Base-by-base conservation (phyloP, 2,888 invertebrate species). In the Xanthorhoe spadicearia region DNA sequence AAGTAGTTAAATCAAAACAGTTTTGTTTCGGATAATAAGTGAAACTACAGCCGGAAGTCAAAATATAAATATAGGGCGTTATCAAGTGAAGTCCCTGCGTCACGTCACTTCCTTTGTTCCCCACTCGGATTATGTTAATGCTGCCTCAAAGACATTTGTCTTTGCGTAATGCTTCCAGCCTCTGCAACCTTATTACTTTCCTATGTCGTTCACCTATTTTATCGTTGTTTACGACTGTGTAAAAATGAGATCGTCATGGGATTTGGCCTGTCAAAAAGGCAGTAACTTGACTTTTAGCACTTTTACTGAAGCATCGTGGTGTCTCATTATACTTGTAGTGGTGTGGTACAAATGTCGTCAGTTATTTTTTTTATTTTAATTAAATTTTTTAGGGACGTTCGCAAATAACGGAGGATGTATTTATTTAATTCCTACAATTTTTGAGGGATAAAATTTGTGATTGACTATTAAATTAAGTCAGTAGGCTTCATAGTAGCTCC, bases 81-180 rank as follows among this genome's bases (percentile, higher is more conserved):
- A 80, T 80, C 78, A 77, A 73, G 78, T 81, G 85, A 83, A 84
- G 84, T 79, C 76, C 72, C 75, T 78, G 78, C 75, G 80, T 82
- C 82, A 86, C 84, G 85, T 88, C 86, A 87, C 85, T 83, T 85
- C 85, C 86, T 86, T 84, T 88, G 88, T 85, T 81, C 83, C 83
- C 83, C 84, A 83, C 82, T 80, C 77, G 87, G 89, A 91, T 90
- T 92, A 92, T 91, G 90, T 84, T 90, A 92, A 92, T 91, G 84
- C 79, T 81, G 85, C 84, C 84, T 85, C 86, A 76, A 80, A 86
- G 85, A 89, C 89, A 91, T 91, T 91, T 90, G 88, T 90, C 90
- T 90, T 86, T 86, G 77, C 81, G 84, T 88, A 89, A 89, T 88
- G 81, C 86, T 83, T 74, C 82, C 80, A 82, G 84, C 83, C 82